Percentiles rank a stretch among this genome's conserved stretches.
Evolutionary conservation across 2,888 invertebrate genomes (phyloP).

Genomic region (Baccha elongata): DNA sequence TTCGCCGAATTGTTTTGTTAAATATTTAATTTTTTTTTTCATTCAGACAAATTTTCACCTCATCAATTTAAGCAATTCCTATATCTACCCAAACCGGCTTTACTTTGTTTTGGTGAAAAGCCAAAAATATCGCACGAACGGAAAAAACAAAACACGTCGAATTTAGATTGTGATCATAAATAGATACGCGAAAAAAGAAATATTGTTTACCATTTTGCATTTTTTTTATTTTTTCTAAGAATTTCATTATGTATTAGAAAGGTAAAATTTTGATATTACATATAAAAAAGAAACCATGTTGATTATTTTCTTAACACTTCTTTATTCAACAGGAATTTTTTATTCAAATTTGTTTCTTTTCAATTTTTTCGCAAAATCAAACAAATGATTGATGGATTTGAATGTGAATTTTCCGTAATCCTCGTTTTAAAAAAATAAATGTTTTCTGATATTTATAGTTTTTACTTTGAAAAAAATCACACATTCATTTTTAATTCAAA

Average conservation of each 20-base stretch:
- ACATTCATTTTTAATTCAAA: no score
- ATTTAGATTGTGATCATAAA: slow-evolving; percentile 16
- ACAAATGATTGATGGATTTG: slow-evolving; percentile 13
- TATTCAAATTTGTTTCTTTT: neutral
- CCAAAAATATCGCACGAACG: slow-evolving; percentile 36
- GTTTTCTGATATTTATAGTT: no score
- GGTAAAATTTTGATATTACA: slow-evolving; percentile 37
- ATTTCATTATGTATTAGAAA: slow-evolving; percentile 42
- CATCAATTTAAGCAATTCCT: slow-evolving; percentile 43
- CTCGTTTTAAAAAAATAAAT: no score
- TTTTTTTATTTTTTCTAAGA: slow-evolving; percentile 50
- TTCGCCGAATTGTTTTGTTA: slow-evolving; percentile 4
- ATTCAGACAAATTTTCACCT: slow-evolving; percentile 56
- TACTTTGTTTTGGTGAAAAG: slow-evolving; percentile 37
- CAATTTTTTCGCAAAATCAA: neutral
- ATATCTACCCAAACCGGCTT: slow-evolving; percentile 14
- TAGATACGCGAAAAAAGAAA: neutral
- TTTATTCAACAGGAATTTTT: neutral
- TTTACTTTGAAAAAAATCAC: no score
- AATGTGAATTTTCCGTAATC: no score
- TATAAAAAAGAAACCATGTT: neutral
- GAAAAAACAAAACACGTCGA: slow-evolving; percentile 8
- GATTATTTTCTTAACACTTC: slow-evolving; percentile 8
- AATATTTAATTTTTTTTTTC: slow-evolving; percentile 14
- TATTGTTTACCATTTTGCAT: slow-evolving; percentile 51